phyloP scores from a whole-genome alignment of 2,888 invertebrate genomes.

The Drosophila atripex region DNA sequence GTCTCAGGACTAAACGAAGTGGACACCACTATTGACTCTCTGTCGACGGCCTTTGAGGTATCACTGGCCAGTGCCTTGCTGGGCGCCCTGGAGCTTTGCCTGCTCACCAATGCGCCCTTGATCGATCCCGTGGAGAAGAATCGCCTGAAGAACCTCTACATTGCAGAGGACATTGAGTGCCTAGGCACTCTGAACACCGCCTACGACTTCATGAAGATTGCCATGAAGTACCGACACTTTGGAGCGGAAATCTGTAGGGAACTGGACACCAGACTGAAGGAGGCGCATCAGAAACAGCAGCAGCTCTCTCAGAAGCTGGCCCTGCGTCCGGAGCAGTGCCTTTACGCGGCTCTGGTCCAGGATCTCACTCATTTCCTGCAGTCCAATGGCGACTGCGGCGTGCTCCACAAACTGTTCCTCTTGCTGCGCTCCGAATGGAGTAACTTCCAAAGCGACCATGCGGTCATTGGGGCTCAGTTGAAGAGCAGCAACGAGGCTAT shows the following conservation, averaged over 20 bases:
- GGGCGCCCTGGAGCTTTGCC: constrained; percentile 85
- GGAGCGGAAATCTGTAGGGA: constrained; percentile 75
- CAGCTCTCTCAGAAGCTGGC: constrained; percentile 81
- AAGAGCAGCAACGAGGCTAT: constrained; percentile 68
- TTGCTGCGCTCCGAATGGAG: constrained; percentile 62
- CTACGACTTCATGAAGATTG: constrained; percentile 84
- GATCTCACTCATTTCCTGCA: constrained; percentile 81
- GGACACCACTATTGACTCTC: constrained; percentile 32
- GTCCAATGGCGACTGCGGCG: constrained; percentile 80
- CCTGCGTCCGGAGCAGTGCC: constrained; percentile 79
- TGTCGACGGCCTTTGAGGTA: constrained; percentile 44
- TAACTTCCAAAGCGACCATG: constrained; percentile 33
- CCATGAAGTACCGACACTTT: constrained; percentile 81
- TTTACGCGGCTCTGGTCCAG: constrained; percentile 79
- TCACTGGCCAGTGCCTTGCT: constrained; percentile 73
- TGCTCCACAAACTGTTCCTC: constrained; percentile 68
- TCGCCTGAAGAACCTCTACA: constrained; percentile 88
- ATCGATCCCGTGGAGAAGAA: constrained; percentile 94
- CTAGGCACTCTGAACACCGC: constrained; percentile 86
- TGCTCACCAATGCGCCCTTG: constrained; percentile 87
- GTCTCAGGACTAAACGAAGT: constrained; percentile 37
- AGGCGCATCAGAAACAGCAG: constrained; percentile 59
- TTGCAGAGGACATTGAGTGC: constrained; percentile 88
- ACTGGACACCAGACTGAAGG: constrained; percentile 56
- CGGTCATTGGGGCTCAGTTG: constrained; percentile 46